A percentile compares a stretch with the other conserved stretches of the same genome.
Conservation (phyloP, 2,113 vertebrate genomes). For the Eptesicus fuscus region DNA sequence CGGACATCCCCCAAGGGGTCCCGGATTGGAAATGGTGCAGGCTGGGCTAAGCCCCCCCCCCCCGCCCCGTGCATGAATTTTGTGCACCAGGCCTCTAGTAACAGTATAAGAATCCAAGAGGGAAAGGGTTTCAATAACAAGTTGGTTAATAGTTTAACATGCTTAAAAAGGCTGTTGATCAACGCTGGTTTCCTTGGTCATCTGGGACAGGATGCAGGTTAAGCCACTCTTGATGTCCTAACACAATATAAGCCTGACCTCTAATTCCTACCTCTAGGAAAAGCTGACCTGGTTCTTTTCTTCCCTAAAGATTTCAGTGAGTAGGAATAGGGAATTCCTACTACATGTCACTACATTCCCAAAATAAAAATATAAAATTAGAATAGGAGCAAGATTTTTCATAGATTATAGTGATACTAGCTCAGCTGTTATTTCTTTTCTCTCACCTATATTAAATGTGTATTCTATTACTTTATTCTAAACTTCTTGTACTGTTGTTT, state of each 20-base stretch:
- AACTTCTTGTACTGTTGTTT: neutral
- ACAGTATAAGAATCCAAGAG: neutral
- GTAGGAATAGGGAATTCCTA: neutral
- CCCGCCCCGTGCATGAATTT: too few relatives aligned
- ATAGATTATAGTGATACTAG: neutral
- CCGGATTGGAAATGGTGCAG: too few relatives aligned
- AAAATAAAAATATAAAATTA: neutral
- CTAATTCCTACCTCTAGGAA: neutral
- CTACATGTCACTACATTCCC: neutral
- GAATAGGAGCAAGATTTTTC: neutral
- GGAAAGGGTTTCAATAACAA: neutral
- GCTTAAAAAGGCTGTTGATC: neutral
- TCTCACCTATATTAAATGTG: constrained; percentile 9
- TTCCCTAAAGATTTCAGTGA: neutral
- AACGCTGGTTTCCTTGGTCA: neutral
- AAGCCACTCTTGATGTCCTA: neutral
- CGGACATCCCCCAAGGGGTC: too few relatives aligned
- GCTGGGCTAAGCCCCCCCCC: too few relatives aligned
- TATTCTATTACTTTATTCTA: constrained; percentile 29
- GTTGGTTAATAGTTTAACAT: neutral
- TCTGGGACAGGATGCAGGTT: neutral
- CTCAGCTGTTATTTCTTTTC: neutral
- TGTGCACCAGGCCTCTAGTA: neutral
- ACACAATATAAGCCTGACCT: neutral
- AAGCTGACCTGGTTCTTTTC: neutral